Conservation (phyloP, 2,797 vertebrate species). For the Xiphophorus birchmanni region DNA sequence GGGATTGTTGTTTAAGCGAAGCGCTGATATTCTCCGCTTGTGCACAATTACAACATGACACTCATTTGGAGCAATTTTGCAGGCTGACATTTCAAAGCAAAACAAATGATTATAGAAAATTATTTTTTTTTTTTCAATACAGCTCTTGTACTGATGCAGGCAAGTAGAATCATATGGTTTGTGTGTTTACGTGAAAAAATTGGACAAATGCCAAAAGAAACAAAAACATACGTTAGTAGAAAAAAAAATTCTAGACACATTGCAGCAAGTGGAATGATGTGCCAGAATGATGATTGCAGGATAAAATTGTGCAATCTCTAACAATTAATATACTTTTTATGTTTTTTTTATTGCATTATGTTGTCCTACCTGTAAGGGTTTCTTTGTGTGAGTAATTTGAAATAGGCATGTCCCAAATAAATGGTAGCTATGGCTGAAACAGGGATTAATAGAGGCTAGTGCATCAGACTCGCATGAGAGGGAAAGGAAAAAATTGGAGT, state of each 20-base stretch:
- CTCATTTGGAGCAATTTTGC: not conserved
- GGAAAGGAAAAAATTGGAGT: not conserved
- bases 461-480: not conserved
- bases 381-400: not conserved
- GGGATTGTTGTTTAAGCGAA: slow-evolving; percentile 22
- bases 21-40: not conserved
- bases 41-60: slow-evolving; percentile 13
- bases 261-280: not conserved
- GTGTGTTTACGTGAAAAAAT: not conserved
- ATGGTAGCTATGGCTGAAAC: not conserved
- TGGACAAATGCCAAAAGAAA: not conserved
- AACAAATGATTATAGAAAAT: slow-evolving; percentile 17
- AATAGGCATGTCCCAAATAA: not conserved
- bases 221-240: not conserved
- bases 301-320: slow-evolving; percentile 5
- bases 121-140: not conserved
- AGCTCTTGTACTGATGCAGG: slow-evolving; percentile 17
- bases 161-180: slow-evolving; percentile 10
- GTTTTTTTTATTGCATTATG: not conserved
- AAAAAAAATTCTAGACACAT: slow-evolving; percentile 6
- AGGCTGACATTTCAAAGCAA: slow-evolving; percentile 18
- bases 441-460: not conserved
- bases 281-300: slow-evolving; percentile 4
- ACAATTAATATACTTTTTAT: no score
- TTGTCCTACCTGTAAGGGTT: not conserved